These are phyloP conservation scores for Drosophila siamana DNA, from an alignment of 2,888 invertebrate genomes.

Conservation along the genomic window DNA sequence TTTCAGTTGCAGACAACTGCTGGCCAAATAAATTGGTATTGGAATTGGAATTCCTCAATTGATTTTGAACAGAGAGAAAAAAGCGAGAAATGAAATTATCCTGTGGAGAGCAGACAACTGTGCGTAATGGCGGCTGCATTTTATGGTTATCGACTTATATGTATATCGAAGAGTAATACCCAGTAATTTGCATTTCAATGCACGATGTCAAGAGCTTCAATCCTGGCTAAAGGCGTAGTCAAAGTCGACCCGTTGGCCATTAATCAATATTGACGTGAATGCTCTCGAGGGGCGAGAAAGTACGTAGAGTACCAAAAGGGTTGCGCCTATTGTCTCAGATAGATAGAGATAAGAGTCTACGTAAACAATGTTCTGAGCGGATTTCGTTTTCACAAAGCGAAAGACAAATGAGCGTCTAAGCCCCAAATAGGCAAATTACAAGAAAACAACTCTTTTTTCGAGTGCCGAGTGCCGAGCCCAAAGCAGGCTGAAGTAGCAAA, in stretches of 20 bases:
- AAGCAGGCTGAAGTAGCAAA: slow-evolving; percentile 34
- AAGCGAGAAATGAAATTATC: slow-evolving; percentile 10
- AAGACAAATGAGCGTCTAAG: slow-evolving; percentile 69
- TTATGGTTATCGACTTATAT: slow-evolving; percentile 35
- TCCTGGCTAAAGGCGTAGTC: slow-evolving; percentile 10
- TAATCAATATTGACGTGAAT: slow-evolving; percentile 61
- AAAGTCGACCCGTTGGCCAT: slow-evolving; percentile 44
- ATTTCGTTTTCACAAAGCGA: slow-evolving; percentile 35
- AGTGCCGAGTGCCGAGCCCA: slow-evolving; percentile 18
- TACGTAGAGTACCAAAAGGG: slow-evolving; percentile 9
- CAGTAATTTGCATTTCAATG: slow-evolving; percentile 48
- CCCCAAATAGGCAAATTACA: slow-evolving; percentile 69
- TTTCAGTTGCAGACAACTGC: slow-evolving; percentile 46
- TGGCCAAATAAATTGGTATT: background rate
- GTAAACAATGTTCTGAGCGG: slow-evolving; percentile 59
- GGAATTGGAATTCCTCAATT: slow-evolving; percentile 27
- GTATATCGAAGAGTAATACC: slow-evolving; percentile 14
- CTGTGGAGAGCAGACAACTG: slow-evolving; percentile 29
- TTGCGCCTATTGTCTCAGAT: slow-evolving; percentile 7
- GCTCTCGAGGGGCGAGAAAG: slow-evolving; percentile 5
- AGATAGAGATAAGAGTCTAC: slow-evolving; percentile 30
- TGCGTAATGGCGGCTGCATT: slow-evolving; percentile 44
- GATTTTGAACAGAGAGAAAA: slow-evolving; percentile 5
- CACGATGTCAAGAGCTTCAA: slow-evolving; percentile 18
- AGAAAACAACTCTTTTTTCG: slow-evolving; percentile 61